Evolutionary conservation across 2,888 invertebrate species (phyloP), one percentile per base, ranked within the genome.

Genomic region (Pecten maximus): DNA sequence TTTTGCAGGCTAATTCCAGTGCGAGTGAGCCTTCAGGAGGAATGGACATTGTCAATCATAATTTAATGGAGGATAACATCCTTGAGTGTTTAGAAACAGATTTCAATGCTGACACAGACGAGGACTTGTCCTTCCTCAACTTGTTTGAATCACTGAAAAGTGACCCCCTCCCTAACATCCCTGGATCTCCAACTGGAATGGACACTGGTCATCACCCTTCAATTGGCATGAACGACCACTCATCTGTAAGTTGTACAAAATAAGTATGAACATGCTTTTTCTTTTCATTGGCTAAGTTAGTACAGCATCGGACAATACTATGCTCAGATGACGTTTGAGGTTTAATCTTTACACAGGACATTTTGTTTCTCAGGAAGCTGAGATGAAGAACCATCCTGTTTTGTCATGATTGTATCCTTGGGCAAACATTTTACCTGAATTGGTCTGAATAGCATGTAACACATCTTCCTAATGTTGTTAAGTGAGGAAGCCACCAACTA

Each of bases 1-100:
- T 44, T 44, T 88, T 90, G 19, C 91, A 93, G 93, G 88, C 92
- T 19, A 92, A 89, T 87, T 54, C 89, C 35, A 92, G 90, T 88
- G 35, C 89, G 28, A 88, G 88, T 50, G 60, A 74, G 74, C 74
- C 74, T 28, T 28, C 35, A 0, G 74, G 74, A 28, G 74, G 74
- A 23, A 74, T 74, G 74, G 74, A 74, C 35, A 74, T 74, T 6
- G 74, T 74, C 74, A 74, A 74, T 35, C 74, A 74, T 35, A 74
- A 74, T 28, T 28, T 74, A 74, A 74, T 74, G 74, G 74, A 74
- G 15, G 74, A 74, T 35, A 74, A 74, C 35, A 74, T 74, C 74
- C 35, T 74, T 10, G 74, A 74, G 74, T 74, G 74, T 74, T 74
- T 74, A 35, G 74, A 74, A 74, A 74, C 74, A 10, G 74, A 74